These are phyloP conservation scores for Drosophila ustulata DNA, from an alignment of 2,888 invertebrate species.

Conservation along the genomic window DNA sequence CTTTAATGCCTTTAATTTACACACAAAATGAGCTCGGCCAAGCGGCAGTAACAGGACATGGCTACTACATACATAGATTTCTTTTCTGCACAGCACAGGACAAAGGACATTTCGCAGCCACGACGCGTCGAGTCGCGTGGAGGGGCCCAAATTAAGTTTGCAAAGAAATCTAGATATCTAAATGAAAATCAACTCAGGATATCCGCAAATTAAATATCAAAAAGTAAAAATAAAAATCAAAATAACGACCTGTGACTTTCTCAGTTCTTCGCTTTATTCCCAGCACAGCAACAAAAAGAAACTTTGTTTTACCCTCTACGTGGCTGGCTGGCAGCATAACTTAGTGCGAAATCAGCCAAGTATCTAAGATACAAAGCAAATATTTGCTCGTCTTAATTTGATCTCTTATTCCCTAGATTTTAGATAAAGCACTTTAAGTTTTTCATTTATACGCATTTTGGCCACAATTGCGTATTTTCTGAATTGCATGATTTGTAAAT, in stretches of 20 bases:
- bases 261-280: not conserved
- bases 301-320: not conserved
- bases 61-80: too few species aligned
- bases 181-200: conserved; percentile 63
- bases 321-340: not conserved
- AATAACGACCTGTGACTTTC: conserved; percentile 35
- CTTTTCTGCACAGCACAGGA: not conserved
- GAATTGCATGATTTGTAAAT: not conserved
- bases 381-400: not conserved
- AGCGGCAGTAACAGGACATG: conserved; percentile 15
- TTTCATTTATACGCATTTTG: not conserved
- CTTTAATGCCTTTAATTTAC: conserved; percentile 54
- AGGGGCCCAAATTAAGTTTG: conserved; percentile 68
- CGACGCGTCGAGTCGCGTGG: conserved; percentile 7
- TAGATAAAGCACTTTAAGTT: not conserved
- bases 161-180: conserved; percentile 32
- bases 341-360: conserved; percentile 1
- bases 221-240: conserved; percentile 14
- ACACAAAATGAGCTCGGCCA: conserved; percentile 56
- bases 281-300: conserved; percentile 1
- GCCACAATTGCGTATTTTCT: not conserved
- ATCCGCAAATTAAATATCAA: conserved; percentile 11
- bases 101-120: conserved; percentile 11
- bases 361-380: not conserved
- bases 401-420: not conserved